phyloP scores from a whole-genome alignment of 1,140 invertebrate genomes.

The Zaprionus lachaisei region DNA sequence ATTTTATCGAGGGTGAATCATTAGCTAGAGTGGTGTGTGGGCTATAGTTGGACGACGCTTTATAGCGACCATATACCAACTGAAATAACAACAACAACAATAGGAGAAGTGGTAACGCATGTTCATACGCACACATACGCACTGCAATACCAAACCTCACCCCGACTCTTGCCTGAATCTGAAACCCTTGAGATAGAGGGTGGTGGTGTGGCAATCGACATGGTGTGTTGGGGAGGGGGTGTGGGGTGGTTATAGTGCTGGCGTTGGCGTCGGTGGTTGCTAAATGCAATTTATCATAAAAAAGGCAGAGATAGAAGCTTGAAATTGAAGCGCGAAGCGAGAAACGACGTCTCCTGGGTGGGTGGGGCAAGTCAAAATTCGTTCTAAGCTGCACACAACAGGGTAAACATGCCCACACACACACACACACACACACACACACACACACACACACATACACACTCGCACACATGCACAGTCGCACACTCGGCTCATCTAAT shows the following conservation, averaged over 20 bases:
- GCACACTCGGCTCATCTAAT: slow-evolving; percentile 67
- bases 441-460: slow-evolving; percentile 43
- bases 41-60: slow-evolving; percentile 64
- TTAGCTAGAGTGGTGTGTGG: slow-evolving; percentile 33
- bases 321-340: slow-evolving; percentile 69
- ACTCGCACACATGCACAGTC: slow-evolving; percentile 14
- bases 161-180: neutral
- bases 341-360: slow-evolving; percentile 2
- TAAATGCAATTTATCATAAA: slow-evolving; percentile 83
- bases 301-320: slow-evolving; percentile 70
- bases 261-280: slow-evolving; percentile 63
- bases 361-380: slow-evolving; percentile 68
- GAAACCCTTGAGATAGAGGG: slow-evolving; percentile 57
- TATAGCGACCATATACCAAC: slow-evolving; percentile 59
- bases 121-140: slow-evolving; percentile 40
- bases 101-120: slow-evolving; percentile 57
- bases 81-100: slow-evolving; percentile 59
- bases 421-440: slow-evolving; percentile 53
- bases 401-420: slow-evolving; percentile 75
- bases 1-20: slow-evolving; percentile 37
- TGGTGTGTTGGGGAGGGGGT: slow-evolving; percentile 35
- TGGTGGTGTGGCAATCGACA: slow-evolving; percentile 34
- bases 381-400: slow-evolving; percentile 34
- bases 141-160: slow-evolving; percentile 11
- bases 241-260: slow-evolving; percentile 29